Percentiles rank a stretch among this genome's conserved stretches.
Evolutionary conservation across 1,140 invertebrate genomes (phyloP).

Genomic region (Atta cephalotes): DNA sequence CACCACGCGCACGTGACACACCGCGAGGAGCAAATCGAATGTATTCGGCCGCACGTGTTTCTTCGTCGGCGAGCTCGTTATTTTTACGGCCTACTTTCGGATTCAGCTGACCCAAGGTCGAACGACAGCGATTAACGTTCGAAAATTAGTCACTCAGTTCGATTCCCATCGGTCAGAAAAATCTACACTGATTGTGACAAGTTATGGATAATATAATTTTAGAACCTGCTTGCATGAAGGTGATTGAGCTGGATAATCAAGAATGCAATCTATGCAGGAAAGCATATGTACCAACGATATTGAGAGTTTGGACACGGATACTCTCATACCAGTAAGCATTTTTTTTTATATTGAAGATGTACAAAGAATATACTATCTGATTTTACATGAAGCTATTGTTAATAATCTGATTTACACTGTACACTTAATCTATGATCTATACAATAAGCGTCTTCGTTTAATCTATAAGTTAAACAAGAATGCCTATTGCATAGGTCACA

Average conservation of each 20-base stretch:
- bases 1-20: slow-evolving; percentile 2
- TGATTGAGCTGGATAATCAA: slow-evolving; percentile 69
- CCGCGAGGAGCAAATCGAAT: slow-evolving; percentile 22
- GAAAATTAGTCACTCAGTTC: slow-evolving; percentile 57
- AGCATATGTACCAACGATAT: slow-evolving; percentile 80
- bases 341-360: neutral
- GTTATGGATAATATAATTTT: slow-evolving; percentile 71
- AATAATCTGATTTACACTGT: too few relatives aligned
- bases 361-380: neutral
- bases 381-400: neutral
- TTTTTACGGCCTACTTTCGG: slow-evolving; percentile 73
- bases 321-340: slow-evolving; percentile 81
- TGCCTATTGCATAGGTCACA: too few relatives aligned
- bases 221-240: slow-evolving; percentile 63
- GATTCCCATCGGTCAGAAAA: slow-evolving; percentile 33
- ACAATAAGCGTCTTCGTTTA: too few relatives aligned
- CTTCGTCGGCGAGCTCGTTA: slow-evolving; percentile 31
- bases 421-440: too few relatives aligned
- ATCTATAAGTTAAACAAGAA: too few relatives aligned
- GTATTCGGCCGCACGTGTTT: slow-evolving; percentile 7
- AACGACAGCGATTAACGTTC: slow-evolving; percentile 46
- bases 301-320: slow-evolving; percentile 79
- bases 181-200: slow-evolving; percentile 4
- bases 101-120: slow-evolving; percentile 71
- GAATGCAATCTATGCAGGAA: slow-evolving; percentile 82